phyloP scores from a whole-genome alignment of 2,888 invertebrate genomes.

The Dolomedes plantarius region DNA sequence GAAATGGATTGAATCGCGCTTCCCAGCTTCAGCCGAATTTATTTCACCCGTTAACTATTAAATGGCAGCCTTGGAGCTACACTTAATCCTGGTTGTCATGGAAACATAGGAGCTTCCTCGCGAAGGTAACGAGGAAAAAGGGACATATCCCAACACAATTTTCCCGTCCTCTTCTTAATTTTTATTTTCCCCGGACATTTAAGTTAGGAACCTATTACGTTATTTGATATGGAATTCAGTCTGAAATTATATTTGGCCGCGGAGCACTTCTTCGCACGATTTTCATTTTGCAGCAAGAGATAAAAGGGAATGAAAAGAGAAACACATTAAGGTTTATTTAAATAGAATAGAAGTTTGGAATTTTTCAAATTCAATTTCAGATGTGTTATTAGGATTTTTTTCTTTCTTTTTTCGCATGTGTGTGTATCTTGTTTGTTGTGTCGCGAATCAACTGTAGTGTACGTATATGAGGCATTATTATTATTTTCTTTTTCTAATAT shows the following conservation, averaged over 20 bases:
- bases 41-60: neutral
- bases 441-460: too few species aligned
- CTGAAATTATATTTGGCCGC: neutral
- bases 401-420: too few species aligned
- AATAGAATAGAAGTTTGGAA: too few species aligned
- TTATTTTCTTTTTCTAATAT: too few species aligned
- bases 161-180: neutral
- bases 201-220: neutral
- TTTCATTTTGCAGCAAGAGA: too few species aligned
- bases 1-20: neutral
- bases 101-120: neutral
- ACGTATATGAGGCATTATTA: too few species aligned
- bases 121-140: neutral
- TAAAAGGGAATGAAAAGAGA: too few species aligned
- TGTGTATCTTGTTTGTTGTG: too few species aligned
- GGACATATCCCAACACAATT: neutral
- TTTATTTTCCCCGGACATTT: neutral
- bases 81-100: constrained; percentile 19
- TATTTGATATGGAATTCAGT: neutral
- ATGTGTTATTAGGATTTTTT: too few species aligned
- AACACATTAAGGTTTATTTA: too few species aligned
- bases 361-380: too few species aligned
- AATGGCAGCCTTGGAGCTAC: neutral
- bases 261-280: too few species aligned
- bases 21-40: neutral